phyloP scores from a whole-genome alignment of 1,140 invertebrate genomes.

The Bradynema listronoti region DNA sequence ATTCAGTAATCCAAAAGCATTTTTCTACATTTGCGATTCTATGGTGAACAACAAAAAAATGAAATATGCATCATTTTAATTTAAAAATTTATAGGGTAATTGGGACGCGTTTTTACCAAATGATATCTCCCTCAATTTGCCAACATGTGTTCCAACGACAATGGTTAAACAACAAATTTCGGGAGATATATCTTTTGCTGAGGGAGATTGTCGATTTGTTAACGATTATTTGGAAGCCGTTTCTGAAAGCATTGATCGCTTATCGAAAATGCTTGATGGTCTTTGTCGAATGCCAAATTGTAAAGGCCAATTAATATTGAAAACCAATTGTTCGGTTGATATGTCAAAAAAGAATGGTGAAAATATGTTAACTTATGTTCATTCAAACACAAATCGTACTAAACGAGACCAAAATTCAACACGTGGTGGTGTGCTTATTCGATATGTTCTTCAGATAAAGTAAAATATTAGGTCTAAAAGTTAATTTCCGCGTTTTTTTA shows the following conservation, averaged over 20 bases:
- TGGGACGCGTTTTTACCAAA: conserved; percentile 13
- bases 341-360: background rate
- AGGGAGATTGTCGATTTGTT: background rate
- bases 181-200: conserved; percentile 9
- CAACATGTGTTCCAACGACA: conserved; percentile 16
- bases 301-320: conserved; percentile 13
- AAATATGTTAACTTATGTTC: conserved; percentile 1
- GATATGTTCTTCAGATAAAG: background rate
- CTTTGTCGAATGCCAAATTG: conserved; percentile 11
- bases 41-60: background rate
- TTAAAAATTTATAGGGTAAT: conserved; percentile 4
- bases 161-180: conserved; percentile 12
- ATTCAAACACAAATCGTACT: background rate
- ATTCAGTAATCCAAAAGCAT: conserved; percentile 15
- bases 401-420: background rate
- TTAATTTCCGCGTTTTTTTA: too few species aligned
- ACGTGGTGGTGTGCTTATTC: background rate
- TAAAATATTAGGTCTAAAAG: too few species aligned
- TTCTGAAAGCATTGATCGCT: conserved; percentile 1
- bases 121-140: conserved; percentile 12
- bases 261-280: conserved; percentile 9
- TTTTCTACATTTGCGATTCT: conserved; percentile 20
- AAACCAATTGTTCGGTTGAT: background rate
- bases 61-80: background rate
- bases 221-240: background rate